phyloP scores from a whole-genome alignment of 2,888 invertebrate species.

The Hesperia comma region DNA sequence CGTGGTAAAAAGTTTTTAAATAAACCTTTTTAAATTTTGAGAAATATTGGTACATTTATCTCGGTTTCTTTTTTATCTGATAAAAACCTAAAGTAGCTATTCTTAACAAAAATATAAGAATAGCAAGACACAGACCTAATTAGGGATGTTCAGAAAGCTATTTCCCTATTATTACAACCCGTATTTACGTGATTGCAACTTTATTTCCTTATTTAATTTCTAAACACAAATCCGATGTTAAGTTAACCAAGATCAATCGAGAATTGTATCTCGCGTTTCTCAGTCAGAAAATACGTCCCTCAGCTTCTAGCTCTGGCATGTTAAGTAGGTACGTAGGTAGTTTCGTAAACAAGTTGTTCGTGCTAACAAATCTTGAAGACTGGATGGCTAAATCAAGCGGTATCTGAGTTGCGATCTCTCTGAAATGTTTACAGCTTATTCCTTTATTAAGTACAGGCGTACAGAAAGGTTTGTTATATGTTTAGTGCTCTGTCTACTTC shows the following conservation, averaged over 20 bases:
- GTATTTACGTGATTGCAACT: too few species aligned
- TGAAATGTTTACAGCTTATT: constrained; percentile 58
- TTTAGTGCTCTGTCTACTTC: too few species aligned
- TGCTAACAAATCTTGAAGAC: constrained; percentile 64
- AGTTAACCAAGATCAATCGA: not conserved
- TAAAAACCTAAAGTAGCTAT: too few species aligned
- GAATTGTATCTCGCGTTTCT: constrained; percentile 21
- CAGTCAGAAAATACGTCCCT: constrained; percentile 41
- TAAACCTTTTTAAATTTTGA: too few species aligned
- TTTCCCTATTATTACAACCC: too few species aligned
- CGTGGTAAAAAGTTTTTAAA: too few species aligned
- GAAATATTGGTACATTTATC: too few species aligned
- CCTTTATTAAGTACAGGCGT: constrained; percentile 41
- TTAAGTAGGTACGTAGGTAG: constrained; percentile 45
- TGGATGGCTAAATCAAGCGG: constrained; percentile 75
- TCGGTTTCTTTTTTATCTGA: too few species aligned
- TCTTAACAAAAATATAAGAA: too few species aligned
- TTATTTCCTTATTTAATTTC: not conserved
- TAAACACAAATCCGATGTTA: constrained; percentile 6
- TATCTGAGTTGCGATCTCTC: constrained; percentile 70
- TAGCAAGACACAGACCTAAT: too few species aligned
- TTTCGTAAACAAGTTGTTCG: constrained; percentile 68
- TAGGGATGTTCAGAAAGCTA: too few species aligned
- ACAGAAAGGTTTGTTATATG: not conserved
- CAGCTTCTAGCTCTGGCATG: constrained; percentile 43